These are phyloP conservation scores for Malthinus seriepunctatus DNA, from an alignment of 2,888 invertebrate species.

Conservation along the genomic window DNA sequence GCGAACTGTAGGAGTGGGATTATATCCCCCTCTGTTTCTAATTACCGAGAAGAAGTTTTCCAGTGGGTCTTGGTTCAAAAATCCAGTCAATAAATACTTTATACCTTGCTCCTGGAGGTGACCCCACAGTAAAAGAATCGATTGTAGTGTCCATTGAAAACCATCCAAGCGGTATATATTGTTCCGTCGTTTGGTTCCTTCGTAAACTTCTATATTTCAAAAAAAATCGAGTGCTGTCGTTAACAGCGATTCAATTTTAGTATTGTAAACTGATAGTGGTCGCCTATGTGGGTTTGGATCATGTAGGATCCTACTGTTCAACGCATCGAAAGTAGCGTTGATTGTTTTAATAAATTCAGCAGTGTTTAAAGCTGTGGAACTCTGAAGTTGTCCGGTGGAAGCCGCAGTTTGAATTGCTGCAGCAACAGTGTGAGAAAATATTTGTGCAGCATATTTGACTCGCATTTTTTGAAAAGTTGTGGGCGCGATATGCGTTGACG, in stretches of 20 bases:
- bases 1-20: conserved; percentile 19
- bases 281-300: conserved; percentile 18
- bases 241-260: conserved; percentile 3
- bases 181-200: conserved; percentile 8
- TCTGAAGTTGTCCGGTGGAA: conserved; percentile 15
- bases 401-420: conserved; percentile 21
- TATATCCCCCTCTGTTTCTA: conserved; percentile 20
- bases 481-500: conserved; percentile 9
- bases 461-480: conserved; percentile 27
- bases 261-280: conserved; percentile 21
- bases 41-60: conserved; percentile 24
- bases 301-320: conserved; percentile 22
- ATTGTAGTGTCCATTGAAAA: conserved; percentile 15
- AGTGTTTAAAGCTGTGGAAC: conserved; percentile 22
- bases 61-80: conserved; percentile 15
- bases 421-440: no score
- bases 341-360: conserved; percentile 27
- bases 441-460: conserved; percentile 24
- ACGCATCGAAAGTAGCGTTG: conserved; percentile 26
- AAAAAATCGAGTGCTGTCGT: conserved; percentile 3
- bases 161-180: conserved; percentile 23
- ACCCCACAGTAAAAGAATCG: conserved; percentile 18
- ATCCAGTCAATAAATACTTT: conserved; percentile 18
- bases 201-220: conserved; percentile 19
- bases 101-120: conserved; percentile 3